phyloP scores from a whole-genome alignment of 2,888 invertebrate species.

The Pristionchus japonicus region DNA sequence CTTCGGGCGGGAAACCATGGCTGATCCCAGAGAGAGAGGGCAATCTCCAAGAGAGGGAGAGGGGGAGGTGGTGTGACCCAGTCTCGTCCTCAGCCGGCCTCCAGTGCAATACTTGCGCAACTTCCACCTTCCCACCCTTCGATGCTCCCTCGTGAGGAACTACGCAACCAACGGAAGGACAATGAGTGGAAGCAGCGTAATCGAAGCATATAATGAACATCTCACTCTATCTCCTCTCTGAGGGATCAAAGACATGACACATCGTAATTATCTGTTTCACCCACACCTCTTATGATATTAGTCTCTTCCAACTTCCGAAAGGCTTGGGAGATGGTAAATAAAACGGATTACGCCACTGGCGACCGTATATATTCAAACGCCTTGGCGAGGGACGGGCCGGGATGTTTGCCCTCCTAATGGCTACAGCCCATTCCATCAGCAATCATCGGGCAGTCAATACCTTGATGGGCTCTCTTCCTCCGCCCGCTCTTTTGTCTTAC shows the following conservation, averaged over 20 bases:
- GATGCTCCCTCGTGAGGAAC: not conserved
- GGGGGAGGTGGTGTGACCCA: not conserved
- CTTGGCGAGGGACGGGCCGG: not conserved
- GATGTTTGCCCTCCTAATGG: not conserved
- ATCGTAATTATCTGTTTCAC: not conserved
- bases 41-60: not conserved
- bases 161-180: not conserved
- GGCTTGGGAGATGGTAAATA: not conserved
- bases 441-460: not conserved
- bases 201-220: not conserved
- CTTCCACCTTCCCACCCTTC: not conserved
- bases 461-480: not conserved
- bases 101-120: constrained; percentile 8
- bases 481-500: not conserved
- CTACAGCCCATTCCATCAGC: constrained; percentile 3
- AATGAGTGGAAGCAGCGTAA: not conserved
- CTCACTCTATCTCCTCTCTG: not conserved
- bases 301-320: not conserved
- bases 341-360: not conserved
- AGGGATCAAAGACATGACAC: not conserved
- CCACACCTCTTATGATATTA: not conserved
- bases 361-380: not conserved
- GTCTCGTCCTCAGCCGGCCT: not conserved
- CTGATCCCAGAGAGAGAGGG: not conserved
- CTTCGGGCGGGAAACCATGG: constrained; percentile 24